Evolutionary conservation across 2,113 vertebrate species (phyloP).

Genomic region (Epinephelus lanceolatus): DNA sequence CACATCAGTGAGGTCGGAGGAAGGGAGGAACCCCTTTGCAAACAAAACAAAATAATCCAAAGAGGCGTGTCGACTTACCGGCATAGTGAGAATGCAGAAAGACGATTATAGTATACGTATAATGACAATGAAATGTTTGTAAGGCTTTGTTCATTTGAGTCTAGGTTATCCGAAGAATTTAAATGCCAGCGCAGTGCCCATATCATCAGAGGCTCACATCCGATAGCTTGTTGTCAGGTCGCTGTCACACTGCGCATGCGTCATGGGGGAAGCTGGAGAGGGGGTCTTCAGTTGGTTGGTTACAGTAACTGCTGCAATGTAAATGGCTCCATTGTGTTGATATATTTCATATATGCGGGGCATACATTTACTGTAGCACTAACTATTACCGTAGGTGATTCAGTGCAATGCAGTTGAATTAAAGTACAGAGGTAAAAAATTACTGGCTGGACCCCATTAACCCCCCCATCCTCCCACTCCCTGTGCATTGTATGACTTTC

Average conservation of each 20-base stretch:
- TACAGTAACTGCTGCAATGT: background rate
- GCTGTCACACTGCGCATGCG: slow-evolving; percentile 69
- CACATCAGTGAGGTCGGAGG: slow-evolving; percentile 55
- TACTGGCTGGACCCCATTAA: background rate
- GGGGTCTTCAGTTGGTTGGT: background rate
- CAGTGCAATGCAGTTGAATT: background rate
- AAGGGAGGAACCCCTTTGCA: slow-evolving; percentile 73
- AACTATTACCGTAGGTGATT: background rate
- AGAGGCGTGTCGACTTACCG: slow-evolving; percentile 74
- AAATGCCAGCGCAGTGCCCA: slow-evolving; percentile 43
- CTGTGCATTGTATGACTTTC: background rate
- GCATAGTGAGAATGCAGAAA: slow-evolving; percentile 64
- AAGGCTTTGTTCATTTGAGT: slow-evolving; percentile 19
- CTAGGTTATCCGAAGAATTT: slow-evolving; percentile 44
- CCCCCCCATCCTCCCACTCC: background rate
- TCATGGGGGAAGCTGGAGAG: accelerated
- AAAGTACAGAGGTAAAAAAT: background rate
- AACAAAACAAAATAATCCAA: slow-evolving; percentile 47
- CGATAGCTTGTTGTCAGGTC: slow-evolving; percentile 50
- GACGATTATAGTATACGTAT: background rate
- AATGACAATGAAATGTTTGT: background rate
- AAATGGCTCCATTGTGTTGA: background rate
- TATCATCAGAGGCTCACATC: slow-evolving; percentile 45
- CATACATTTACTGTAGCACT: no score
- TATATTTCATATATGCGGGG: background rate